Base-by-base conservation (phyloP, 2,113 vertebrate species). In the Nibea coibor region DNA sequence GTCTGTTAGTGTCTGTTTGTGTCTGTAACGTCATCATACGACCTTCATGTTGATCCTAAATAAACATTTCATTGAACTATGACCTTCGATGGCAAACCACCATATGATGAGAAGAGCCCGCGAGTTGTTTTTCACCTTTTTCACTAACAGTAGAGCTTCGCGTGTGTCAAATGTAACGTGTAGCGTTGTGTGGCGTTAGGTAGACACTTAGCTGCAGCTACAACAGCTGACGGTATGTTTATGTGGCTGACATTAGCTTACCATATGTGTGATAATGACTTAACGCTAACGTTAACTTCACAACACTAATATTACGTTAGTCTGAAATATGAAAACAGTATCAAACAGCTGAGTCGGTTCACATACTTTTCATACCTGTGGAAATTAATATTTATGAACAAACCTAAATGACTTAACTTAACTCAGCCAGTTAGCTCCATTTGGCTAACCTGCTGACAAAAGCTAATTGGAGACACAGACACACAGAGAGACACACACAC, bases 381-480 rank as follows among this genome's bases (percentile, higher is more conserved):
- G 12, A 58, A 20, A n/a, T 47, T 3, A 4, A 2, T 51, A 15
- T n/a, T 2, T 69, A 17, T 28, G 5, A 17, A 1, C 1, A 1
- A 1, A 43, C 9, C 59, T 45, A 66, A 66, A 64, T 24, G 8
- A 56, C 20, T 72, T 70, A 0, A 24, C 45, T 47, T n/a, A 67
- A 69, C 35, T 53, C 14, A 58, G 51, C 20, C 48, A 61, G 20
- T 68, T 82, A 87, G 77, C 73, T 61, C 43, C 14, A 43, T 12
- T 24, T 20, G 0, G 65, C 69, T 79, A 83, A 58, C 62, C n/a
- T 35, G 56, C 28, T 58, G 3, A 68, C 43, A 58, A 20, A 69
- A 58, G 28, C 71, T 59, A 17, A 10, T 3, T 50, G 6, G 1
- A 58, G 5, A 56, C 15, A 14, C 10, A 17, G 0, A 31, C 16